Evolutionary conservation across 2,113 vertebrate genomes (phyloP), one percentile per base, ranked within the genome.

Genomic region (Aegithalos caudatus): DNA sequence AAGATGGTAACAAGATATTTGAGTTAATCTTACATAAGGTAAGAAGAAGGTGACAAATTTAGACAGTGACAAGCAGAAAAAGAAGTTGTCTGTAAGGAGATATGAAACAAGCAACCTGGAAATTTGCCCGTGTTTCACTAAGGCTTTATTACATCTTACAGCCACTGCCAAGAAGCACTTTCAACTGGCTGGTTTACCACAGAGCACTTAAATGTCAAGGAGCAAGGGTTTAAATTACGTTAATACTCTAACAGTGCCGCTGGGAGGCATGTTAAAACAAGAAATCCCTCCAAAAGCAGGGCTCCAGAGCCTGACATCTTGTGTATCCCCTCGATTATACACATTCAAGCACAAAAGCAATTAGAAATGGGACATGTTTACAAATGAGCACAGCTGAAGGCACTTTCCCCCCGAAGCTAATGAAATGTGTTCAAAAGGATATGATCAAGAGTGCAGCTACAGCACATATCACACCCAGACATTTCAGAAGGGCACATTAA

Each of bases 31-130:
- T 92, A 96, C 47, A 20, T 88, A 92, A 88, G 90, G 37, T 82
- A 87, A 96, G 65, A 58, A 88, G 96, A 80, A 88, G 74, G 90
- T 70, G 86, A 95, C 72, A 82, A 42, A 97, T 95, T 91, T 85
- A 86, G 71, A 78, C 42, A 86, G 31, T 94, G 89, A 97, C 72
- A 70, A 80, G 69, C 70, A 93, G 76, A 97, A 83, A 86, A 94
- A 95, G 44, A 94, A 95, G 62, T 44, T 86, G 48, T 45, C 56
- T 27, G 74, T 77, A 78, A 96, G 95, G 40, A 86, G 88, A 97
- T 92, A 78, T 0, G 73, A 87, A 94, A 73, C 19, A 84, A 24
- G 61, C 72, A 73, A 82, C 69, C n/a, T 84, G 70, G 81, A 95
- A 86, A 40, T 84, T 53, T 38, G 93, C 74, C 38, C 38, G 54